phyloP scores from a whole-genome alignment of 2,888 invertebrate species.

The Pyrrhia umbra region DNA sequence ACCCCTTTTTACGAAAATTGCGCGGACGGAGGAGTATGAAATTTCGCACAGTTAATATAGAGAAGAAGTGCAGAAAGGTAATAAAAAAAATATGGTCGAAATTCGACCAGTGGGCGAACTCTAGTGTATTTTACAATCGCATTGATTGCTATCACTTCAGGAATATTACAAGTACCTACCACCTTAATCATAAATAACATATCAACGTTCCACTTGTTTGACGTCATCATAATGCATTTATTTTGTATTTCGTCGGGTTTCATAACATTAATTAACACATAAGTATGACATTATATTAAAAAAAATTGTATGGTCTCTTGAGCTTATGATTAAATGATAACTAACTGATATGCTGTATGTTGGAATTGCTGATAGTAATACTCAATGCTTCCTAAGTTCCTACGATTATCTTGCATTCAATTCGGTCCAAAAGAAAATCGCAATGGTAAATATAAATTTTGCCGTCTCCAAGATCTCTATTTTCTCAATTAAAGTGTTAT shows the following conservation, averaged over 20 bases:
- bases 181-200: slow-evolving; percentile 23
- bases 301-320: slow-evolving; percentile 47
- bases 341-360: slow-evolving; percentile 35
- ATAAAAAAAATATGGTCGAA: no score
- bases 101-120: no score
- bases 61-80: no score
- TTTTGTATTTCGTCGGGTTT: slow-evolving; percentile 30
- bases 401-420: slow-evolving; percentile 11
- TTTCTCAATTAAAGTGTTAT: slow-evolving; percentile 35
- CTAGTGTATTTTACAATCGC: slow-evolving; percentile 14
- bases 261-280: slow-evolving; percentile 26
- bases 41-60: no score
- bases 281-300: slow-evolving; percentile 30
- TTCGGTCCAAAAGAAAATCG: slow-evolving; percentile 8
- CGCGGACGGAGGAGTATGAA: no score
- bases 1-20: no score
- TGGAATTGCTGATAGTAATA: slow-evolving; percentile 29
- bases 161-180: slow-evolving; percentile 14
- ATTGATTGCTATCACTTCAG: slow-evolving; percentile 19
- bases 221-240: slow-evolving; percentile 32
- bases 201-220: slow-evolving; percentile 9
- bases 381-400: slow-evolving; percentile 19
- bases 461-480: slow-evolving; percentile 17
- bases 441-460: slow-evolving; percentile 24
- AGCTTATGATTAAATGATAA: slow-evolving; percentile 56